Evolutionary conservation across 2,113 vertebrate species (phyloP).

Genomic region (Tauraco erythrolophus): DNA sequence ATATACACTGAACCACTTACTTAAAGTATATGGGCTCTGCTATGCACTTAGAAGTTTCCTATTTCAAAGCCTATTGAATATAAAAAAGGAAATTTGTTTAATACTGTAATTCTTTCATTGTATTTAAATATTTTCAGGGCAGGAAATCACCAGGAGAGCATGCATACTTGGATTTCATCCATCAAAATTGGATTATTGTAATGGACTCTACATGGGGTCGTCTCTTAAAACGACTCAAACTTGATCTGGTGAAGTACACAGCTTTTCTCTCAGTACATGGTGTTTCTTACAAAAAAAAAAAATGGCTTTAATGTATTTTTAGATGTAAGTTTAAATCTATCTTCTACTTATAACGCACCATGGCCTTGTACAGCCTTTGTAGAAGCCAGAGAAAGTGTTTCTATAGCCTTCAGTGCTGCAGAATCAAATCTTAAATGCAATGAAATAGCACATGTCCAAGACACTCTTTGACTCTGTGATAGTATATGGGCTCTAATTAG

Average conservation of each 20-base stretch:
- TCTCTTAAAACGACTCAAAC: slow-evolving; percentile 42
- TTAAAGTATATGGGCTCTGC: neutral
- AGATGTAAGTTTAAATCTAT: neutral
- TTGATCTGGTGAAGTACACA: neutral
- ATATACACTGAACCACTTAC: neutral
- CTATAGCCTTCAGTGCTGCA: neutral
- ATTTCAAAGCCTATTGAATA: slow-evolving; percentile 18
- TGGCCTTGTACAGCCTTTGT: neutral
- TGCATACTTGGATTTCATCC: slow-evolving; percentile 35
- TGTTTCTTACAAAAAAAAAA: neutral
- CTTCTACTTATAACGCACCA: neutral
- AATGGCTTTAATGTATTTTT: neutral
- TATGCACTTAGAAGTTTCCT: neutral
- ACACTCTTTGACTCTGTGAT: neutral
- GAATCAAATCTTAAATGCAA: neutral
- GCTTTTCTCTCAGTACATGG: neutral
- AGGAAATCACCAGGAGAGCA: slow-evolving; percentile 35
- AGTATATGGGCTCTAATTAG: neutral
- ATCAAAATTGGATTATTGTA: slow-evolving; percentile 57
- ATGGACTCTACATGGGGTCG: slow-evolving; percentile 26
- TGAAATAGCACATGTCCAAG: neutral
- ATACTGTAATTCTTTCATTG: slow-evolving; percentile 37
- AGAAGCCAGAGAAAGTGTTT: neutral
- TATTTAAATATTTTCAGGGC: slow-evolving; percentile 45
- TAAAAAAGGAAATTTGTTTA: slow-evolving; percentile 28